Conservation (phyloP, 92 coral and sea anemone species). For the Epizoanthus ramosus region DNA sequence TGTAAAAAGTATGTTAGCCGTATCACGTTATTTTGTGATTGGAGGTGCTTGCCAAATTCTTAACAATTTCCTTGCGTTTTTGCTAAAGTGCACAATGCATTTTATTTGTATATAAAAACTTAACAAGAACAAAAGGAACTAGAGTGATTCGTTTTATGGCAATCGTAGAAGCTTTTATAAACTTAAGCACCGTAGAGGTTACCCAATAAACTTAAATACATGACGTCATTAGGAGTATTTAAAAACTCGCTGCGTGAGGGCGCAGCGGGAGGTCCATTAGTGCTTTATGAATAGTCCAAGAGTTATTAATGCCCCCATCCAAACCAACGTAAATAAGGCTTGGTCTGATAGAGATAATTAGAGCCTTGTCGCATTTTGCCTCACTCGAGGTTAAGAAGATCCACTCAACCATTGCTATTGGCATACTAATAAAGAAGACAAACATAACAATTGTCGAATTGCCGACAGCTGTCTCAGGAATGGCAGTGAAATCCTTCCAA, state of each 20-base stretch:
- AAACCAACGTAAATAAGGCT: slow-evolving; percentile 19
- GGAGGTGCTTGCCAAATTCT: no score
- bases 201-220: background rate
- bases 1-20: no score
- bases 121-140: slow-evolving; percentile 19
- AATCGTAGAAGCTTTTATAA: background rate
- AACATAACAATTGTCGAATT: background rate
- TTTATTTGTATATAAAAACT: slow-evolving; percentile 16
- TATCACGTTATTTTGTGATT: no score
- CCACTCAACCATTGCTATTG: background rate
- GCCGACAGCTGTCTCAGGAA: slow-evolving; percentile 16
- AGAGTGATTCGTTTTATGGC: background rate
- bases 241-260: slow-evolving; percentile 5
- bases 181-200: background rate
- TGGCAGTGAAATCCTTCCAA: background rate
- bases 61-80: background rate
- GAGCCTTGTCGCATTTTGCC: slow-evolving; percentile 13
- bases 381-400: slow-evolving; percentile 4
- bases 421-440: slow-evolving; percentile 22
- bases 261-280: slow-evolving; percentile 17
- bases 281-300: slow-evolving; percentile 15
- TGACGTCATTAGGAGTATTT: slow-evolving; percentile 29
- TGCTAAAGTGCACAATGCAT: background rate
- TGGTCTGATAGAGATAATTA: slow-evolving; percentile 13
- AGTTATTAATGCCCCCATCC: slow-evolving; percentile 33